Evolutionary conservation across 2,797 vertebrate species (phyloP).

Genomic region (Leptoclinus maculatus): DNA sequence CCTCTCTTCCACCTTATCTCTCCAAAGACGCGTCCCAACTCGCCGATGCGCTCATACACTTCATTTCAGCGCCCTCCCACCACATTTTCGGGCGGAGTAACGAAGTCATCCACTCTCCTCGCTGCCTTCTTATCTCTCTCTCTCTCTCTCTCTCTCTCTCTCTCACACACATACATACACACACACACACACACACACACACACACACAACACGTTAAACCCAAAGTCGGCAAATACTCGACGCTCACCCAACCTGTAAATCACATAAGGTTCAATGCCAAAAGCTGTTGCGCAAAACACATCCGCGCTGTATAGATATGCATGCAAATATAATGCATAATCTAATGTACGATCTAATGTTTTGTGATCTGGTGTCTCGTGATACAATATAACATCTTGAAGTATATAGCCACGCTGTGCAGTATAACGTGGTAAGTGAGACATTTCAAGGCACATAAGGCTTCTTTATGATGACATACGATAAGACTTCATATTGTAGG

Average conservation of each 20-base stretch:
- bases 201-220: not conserved
- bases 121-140: constrained; percentile 16
- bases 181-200: not conserved
- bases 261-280: not conserved
- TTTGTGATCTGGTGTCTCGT: not conserved
- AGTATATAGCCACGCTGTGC: not conserved
- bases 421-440: no score
- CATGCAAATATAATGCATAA: not conserved
- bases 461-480: not conserved
- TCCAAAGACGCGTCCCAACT: constrained; percentile 69
- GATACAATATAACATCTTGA: not conserved
- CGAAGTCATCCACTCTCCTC: constrained; percentile 37
- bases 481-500: not conserved
- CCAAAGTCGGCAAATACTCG: not conserved
- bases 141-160: not conserved
- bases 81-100: constrained; percentile 72
- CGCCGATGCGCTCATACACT: constrained; percentile 45
- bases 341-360: not conserved
- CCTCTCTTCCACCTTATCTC: constrained; percentile 21
- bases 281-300: constrained; percentile 28
- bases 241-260: constrained; percentile 48
- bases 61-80: constrained; percentile 64
- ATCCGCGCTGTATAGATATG: not conserved
- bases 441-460: not conserved
- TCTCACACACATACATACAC: not conserved